Evolutionary conservation across 1,140 invertebrate species (phyloP), one percentile per base, ranked within the genome.

Genomic region (Uloborus diversus): DNA sequence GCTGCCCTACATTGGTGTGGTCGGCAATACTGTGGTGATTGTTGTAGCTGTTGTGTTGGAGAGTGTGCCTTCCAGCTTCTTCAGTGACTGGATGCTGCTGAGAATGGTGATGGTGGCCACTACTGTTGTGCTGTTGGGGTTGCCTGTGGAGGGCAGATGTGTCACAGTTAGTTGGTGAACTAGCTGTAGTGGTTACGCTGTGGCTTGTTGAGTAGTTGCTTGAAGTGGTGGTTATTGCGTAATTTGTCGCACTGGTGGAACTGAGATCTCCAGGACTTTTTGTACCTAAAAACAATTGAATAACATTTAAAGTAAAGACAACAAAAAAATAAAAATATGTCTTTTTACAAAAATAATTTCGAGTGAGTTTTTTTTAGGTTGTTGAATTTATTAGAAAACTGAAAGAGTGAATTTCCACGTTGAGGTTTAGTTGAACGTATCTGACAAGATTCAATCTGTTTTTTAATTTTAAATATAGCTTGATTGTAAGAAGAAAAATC

Each of bases 201-300:
- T 61, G 23, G 30, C 27, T 80, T 27, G 35, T 23, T 23, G 59
- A n/a, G 30, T 53, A 73, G 47, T 73, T 65, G 47, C 23, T 70
- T 30, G 79, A 47, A 5, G 66, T 37, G 5, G 66, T 65, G n/a
- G 78, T 7, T 20, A 35, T 30, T 42, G 66, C 62, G 56, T 61
- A 64, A 25, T 59, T 68, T 20, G 32, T 51, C 27, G 57, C 20
- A 20, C 65, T 30, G 1, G 64, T 9, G n/a, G 69, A 51, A 20
- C n/a, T 70, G 28, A 70, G 28, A 49, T 79, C 61, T 28, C 71
- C 73, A 20, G 73, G 73, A 25, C 73, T 78, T 37, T 78, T 78
- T 14, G 42, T 37, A 14, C 73, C 73, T 78, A 33, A 56, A 32
- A 11, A 9, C n/a, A n/a, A n/a, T n/a, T n/a, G n/a, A n/a, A n/a